phyloP scores from a whole-genome alignment of 2,888 invertebrate species.

The Pheosia tremula region DNA sequence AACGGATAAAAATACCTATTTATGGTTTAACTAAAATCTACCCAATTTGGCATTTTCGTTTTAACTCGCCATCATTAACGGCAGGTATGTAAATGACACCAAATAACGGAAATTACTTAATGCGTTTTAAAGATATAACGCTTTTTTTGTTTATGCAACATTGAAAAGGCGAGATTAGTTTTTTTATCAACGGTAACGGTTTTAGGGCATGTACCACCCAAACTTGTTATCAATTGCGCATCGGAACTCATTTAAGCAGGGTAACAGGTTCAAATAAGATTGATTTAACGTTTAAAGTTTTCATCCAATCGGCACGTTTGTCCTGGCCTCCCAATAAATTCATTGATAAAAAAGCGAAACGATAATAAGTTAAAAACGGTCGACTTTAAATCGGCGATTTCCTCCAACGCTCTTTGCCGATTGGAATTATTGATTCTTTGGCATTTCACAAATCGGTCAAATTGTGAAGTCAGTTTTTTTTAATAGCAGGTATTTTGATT shows the following conservation, averaged over 20 bases:
- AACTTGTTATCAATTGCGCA: conserved; percentile 69
- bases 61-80: conserved; percentile 9
- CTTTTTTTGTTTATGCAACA: conserved; percentile 50
- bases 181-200: conserved; percentile 58
- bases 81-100: conserved; percentile 46
- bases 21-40: background rate
- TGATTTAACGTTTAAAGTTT: conserved; percentile 71
- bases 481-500: background rate
- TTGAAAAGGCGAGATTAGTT: conserved; percentile 38
- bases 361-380: conserved; percentile 65
- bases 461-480: background rate
- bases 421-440: conserved; percentile 38
- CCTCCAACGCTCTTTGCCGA: conserved; percentile 36
- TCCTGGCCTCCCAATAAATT: conserved; percentile 71
- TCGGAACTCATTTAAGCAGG: conserved; percentile 68
- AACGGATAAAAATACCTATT: no score
- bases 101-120: conserved; percentile 58
- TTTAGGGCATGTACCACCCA: conserved; percentile 71
- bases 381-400: conserved; percentile 52
- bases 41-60: conserved; percentile 15
- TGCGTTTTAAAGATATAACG: conserved; percentile 55
- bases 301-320: conserved; percentile 56
- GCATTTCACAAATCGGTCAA: conserved; percentile 19
- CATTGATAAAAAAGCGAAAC: conserved; percentile 72
- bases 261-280: conserved; percentile 67